Conservation (phyloP, 2,888 invertebrate genomes). For the Stenodera caucasica region DNA sequence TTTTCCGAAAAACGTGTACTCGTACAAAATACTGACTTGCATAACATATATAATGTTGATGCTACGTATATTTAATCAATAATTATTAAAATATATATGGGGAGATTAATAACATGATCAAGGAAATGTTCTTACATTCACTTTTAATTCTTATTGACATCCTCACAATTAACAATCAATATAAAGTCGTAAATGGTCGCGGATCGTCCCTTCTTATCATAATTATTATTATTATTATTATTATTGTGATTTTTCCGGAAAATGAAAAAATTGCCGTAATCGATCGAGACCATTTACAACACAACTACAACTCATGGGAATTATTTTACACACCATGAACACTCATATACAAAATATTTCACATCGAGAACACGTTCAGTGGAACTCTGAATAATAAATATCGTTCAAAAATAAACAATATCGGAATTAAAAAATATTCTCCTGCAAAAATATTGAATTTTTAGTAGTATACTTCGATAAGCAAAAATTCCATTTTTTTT, state of each 20-base stretch:
- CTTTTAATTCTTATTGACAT: constrained; percentile 53
- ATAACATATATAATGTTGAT: constrained; percentile 47
- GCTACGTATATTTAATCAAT: constrained; percentile 52
- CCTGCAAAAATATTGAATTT: constrained; percentile 51
- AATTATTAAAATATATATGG: constrained; percentile 53
- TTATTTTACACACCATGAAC: constrained; percentile 46
- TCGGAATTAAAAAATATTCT: constrained; percentile 45
- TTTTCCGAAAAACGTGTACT: constrained; percentile 57
- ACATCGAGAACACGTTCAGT: constrained; percentile 58
- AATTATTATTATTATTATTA: background rate
- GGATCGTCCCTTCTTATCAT: constrained; percentile 10
- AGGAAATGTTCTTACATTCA: constrained; percentile 46
- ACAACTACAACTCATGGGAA: constrained; percentile 36
- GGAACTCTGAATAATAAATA: constrained; percentile 50
- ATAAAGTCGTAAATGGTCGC: constrained; percentile 44
- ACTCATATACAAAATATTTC: constrained; percentile 52
- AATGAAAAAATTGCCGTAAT: background rate
- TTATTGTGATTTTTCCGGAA: background rate
- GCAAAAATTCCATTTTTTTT: constrained; percentile 41
- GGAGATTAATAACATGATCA: constrained; percentile 49
- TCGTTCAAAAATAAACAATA: constrained; percentile 47
- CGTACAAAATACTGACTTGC: constrained; percentile 57
- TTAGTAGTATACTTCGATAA: constrained; percentile 48
- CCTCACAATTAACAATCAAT: constrained; percentile 53
- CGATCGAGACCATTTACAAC: background rate